Evolutionary conservation across 2,113 vertebrate genomes (phyloP).

Genomic region (Calyptommatus sinebrachiatus): DNA sequence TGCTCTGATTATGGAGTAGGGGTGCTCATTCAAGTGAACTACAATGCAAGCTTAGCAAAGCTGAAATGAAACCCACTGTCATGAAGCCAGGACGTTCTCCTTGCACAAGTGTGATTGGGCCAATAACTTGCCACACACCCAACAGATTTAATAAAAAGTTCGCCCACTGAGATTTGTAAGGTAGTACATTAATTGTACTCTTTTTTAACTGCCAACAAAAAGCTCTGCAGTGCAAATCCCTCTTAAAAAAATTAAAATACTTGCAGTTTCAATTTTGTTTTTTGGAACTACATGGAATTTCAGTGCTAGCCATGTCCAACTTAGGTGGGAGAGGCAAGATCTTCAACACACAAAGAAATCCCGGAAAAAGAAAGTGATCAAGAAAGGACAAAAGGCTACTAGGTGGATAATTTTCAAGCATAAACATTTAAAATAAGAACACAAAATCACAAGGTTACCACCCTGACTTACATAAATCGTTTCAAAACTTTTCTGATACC

Average conservation of each 20-base stretch:
- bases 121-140: slow-evolving; percentile 10
- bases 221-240: slow-evolving; percentile 23
- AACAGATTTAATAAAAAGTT: slow-evolving; percentile 28
- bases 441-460: too few relatives aligned
- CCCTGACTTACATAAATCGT: too few relatives aligned
- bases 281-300: not conserved
- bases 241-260: not conserved
- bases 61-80: not conserved
- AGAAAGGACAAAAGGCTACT: too few relatives aligned
- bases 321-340: not conserved
- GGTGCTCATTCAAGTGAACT: slow-evolving; percentile 8
- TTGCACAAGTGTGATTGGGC: slow-evolving; percentile 9
- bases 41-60: not conserved
- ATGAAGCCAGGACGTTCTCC: not conserved
- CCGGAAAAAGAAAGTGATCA: too few relatives aligned
- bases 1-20: slow-evolving; percentile 28
- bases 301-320: not conserved
- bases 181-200: slow-evolving; percentile 30
- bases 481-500: too few relatives aligned
- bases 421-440: too few relatives aligned
- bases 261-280: slow-evolving; percentile 1
- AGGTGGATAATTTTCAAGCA: too few relatives aligned
- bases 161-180: slow-evolving; percentile 32
- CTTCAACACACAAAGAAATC: not conserved
- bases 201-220: slow-evolving; percentile 24